A percentile compares a stretch with the other conserved stretches of the same genome.
Conservation (phyloP, 2,888 invertebrate genomes). For the Clunio marinus region DNA sequence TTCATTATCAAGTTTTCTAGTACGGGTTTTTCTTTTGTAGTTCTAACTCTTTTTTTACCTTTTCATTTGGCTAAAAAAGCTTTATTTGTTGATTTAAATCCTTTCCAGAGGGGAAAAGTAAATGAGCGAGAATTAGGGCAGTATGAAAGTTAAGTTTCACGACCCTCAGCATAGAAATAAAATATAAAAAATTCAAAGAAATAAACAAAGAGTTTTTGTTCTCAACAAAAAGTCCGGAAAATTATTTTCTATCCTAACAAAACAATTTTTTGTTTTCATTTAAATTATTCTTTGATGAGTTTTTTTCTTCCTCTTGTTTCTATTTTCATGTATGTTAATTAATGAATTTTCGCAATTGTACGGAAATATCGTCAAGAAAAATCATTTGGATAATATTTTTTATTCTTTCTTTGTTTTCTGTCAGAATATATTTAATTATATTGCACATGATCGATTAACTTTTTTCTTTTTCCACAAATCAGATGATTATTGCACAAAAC, state of each 20-base stretch:
- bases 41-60: background rate
- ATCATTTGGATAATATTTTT: background rate
- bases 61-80: slow-evolving; percentile 14
- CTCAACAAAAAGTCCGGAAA: background rate
- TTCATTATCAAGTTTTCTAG: background rate
- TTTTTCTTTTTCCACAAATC: background rate
- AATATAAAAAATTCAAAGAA: background rate
- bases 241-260: slow-evolving; percentile 13
- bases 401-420: background rate
- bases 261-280: slow-evolving; percentile 3
- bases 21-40: slow-evolving; percentile 13
- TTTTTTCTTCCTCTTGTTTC: background rate
- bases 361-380: slow-evolving; percentile 5
- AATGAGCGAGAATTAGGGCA: background rate
- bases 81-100: background rate
- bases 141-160: background rate
- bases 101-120: too few species aligned
- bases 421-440: slow-evolving; percentile 5
- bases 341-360: too few species aligned
- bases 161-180: slow-evolving; percentile 6
- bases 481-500: slow-evolving; percentile 8
- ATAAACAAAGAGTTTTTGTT: background rate
- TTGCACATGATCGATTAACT: slow-evolving; percentile 22
- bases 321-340: too few species aligned
- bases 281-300: slow-evolving; percentile 22